phyloP scores from a whole-genome alignment of 64 coral and sea anemone genomes.

The Orbicella faveolata region DNA sequence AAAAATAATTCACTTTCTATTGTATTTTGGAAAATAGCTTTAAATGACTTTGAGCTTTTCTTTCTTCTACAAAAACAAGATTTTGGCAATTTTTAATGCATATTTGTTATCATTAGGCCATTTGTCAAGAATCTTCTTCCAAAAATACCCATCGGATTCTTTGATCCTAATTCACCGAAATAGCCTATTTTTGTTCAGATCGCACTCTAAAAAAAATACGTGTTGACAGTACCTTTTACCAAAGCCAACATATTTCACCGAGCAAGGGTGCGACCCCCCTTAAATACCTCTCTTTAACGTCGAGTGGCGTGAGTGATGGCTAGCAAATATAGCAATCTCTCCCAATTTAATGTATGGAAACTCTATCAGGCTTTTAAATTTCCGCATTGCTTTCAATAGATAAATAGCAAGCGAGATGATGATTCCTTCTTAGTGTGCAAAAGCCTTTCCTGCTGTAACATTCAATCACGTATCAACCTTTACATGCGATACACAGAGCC shows the following conservation, averaged over 20 bases:
- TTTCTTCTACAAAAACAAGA: neutral
- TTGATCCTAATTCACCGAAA: neutral
- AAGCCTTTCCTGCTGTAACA: neutral
- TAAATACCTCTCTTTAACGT: neutral
- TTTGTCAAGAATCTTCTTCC: neutral
- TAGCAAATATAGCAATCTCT: conserved; percentile 6
- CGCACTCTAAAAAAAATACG: neutral
- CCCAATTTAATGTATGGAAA: conserved; percentile 15
- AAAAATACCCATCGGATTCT: neutral
- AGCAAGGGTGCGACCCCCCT: neutral
- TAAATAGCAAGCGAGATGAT: neutral
- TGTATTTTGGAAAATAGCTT: neutral
- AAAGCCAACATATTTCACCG: neutral
- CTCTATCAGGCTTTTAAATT: neutral
- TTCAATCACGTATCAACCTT: neutral
- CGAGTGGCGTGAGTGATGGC: neutral
- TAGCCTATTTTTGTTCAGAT: neutral
- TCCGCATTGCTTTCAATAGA: neutral
- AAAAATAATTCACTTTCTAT: neutral
- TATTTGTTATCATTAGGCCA: neutral
- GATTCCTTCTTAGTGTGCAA: neutral
- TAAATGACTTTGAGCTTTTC: neutral
- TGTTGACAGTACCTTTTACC: neutral
- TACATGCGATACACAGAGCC: neutral
- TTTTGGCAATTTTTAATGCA: neutral